phyloP scores from a whole-genome alignment of 2,888 invertebrate genomes.

The Drosophila heteroneura region DNA sequence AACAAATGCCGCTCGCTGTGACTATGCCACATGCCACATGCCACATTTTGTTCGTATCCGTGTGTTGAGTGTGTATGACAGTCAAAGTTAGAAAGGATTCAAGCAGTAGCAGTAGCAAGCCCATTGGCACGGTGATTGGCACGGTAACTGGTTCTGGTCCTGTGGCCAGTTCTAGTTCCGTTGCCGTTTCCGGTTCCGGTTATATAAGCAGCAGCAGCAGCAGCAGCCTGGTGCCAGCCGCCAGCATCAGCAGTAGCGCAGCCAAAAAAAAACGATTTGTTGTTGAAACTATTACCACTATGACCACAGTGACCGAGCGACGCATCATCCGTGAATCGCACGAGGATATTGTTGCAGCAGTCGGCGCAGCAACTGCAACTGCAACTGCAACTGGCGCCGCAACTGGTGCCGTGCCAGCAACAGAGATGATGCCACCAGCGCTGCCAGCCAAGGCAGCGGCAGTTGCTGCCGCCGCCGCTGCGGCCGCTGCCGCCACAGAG shows the following conservation, averaged over 20 bases:
- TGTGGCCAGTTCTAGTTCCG: conserved; percentile 16
- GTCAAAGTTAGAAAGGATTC: conserved; percentile 71
- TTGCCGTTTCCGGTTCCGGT: conserved; percentile 25
- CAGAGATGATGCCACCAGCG: conserved; percentile 60
- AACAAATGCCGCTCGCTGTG: conserved; percentile 46
- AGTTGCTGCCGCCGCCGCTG: conserved; percentile 44
- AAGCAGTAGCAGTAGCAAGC: conserved; percentile 48
- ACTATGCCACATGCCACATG: conserved; percentile 29
- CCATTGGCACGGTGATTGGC: conserved; percentile 17
- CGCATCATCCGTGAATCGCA: conserved; percentile 86
- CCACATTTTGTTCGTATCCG: conserved; percentile 8
- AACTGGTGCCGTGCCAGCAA: conserved; percentile 19
- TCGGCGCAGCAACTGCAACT: conserved; percentile 26
- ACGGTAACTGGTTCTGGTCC: conserved; percentile 13
- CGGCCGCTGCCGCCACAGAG: conserved; percentile 45
- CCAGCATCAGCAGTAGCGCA: conserved; percentile 71
- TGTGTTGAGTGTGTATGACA: conserved; percentile 34
- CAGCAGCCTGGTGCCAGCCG: conserved; percentile 29
- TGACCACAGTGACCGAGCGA: conserved; percentile 89
- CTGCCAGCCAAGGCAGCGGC: conserved; percentile 63
- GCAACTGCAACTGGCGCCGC: conserved; percentile 24
- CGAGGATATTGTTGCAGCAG: conserved; percentile 74
- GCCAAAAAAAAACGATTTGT: conserved; percentile 85
- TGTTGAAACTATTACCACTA: conserved; percentile 88
- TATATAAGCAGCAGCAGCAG: conserved; percentile 14